Evolutionary conservation across 2,888 invertebrate genomes (phyloP), one percentile per base, ranked within the genome.

Genomic region (Brachyptera putata): DNA sequence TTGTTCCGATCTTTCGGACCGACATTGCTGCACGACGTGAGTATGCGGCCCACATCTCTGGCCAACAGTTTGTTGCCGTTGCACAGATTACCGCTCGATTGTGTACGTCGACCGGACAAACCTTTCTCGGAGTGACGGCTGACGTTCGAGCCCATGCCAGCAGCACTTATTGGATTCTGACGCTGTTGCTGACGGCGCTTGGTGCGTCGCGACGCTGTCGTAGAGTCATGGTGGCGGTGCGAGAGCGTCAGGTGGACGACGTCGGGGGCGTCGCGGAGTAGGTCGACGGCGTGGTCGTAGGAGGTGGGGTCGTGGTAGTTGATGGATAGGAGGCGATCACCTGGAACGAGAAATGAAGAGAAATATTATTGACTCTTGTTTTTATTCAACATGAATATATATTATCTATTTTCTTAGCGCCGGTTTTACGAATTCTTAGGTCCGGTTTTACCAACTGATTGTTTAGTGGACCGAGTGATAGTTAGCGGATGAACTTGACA

Each of bases 81-180:
- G 78, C 86, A 86, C 41, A 88, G 82, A 74, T 87, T 87, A 43
- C 87, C 87, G 68, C 86, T 86, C 64, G 87, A 87, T 67, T 86
- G 83, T 36, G 86, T 86, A 65, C 87, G 77, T 63, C 87, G 80
- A 63, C 87, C 87, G 61, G 84, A 84, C 53, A 86, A 80, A 67
- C 86, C 84, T 60, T 87, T 87, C 69, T 83, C 82, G 70, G 84
- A 85, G 74, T 86, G 86, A 65, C 87, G 84, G 79, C 87, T 87
- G 71, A 87, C 83, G 80, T 87, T 88, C 63, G 87, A 86, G 73
- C 88, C 88, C 88, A 88, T 88, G 70, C 21, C 49, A 22, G 56
- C 24, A 11, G 18, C 18, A 13, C n/a, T 50, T 18, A 50, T 3
- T 11, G 49, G 49, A 30, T 14, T 24, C 34, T 30, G 34, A 5